phyloP scores from a whole-genome alignment of 2,888 invertebrate species.

The Caenorhabditis macrosperma region DNA sequence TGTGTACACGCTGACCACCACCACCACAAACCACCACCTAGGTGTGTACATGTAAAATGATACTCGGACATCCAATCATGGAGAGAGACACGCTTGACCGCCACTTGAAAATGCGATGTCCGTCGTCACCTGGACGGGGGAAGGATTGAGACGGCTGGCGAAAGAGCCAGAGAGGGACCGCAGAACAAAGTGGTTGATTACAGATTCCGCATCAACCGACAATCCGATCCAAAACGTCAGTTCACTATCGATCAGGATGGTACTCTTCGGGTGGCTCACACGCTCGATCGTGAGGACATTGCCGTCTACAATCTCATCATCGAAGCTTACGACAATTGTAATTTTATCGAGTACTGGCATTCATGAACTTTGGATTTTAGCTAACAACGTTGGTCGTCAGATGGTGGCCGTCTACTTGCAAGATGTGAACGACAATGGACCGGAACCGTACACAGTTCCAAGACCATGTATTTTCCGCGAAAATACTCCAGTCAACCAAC shows the following conservation, averaged over 20 bases:
- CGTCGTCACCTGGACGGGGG: background rate
- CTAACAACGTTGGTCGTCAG: slow-evolving; percentile 89
- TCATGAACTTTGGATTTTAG: slow-evolving; percentile 78
- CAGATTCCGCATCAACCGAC: slow-evolving; percentile 86
- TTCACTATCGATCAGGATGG: slow-evolving; percentile 96
- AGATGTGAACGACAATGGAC: slow-evolving; percentile 94
- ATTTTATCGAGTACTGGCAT: too few relatives aligned
- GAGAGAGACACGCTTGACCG: slow-evolving; percentile 36
- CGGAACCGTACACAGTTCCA: slow-evolving; percentile 90
- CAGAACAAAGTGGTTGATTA: slow-evolving; percentile 39
- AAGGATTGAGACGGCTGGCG: too few relatives aligned
- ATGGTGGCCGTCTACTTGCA: slow-evolving; percentile 87
- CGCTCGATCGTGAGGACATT: slow-evolving; percentile 93
- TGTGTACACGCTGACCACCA: slow-evolving; percentile 14
- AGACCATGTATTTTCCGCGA: slow-evolving; percentile 94
- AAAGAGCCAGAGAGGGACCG: background rate
- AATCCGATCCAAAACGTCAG: slow-evolving; percentile 92
- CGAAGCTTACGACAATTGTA: slow-evolving; percentile 91
- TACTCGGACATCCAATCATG: slow-evolving; percentile 48
- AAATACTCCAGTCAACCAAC: slow-evolving; percentile 90
- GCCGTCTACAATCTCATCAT: slow-evolving; percentile 96
- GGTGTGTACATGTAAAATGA: slow-evolving; percentile 46
- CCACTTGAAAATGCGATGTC: slow-evolving; percentile 2
- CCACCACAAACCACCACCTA: slow-evolving; percentile 5
- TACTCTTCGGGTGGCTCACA: slow-evolving; percentile 93